Evolutionary conservation across 2,113 vertebrate genomes (phyloP), one percentile per base, ranked within the genome.

Genomic region (Bubo blakistoni): DNA sequence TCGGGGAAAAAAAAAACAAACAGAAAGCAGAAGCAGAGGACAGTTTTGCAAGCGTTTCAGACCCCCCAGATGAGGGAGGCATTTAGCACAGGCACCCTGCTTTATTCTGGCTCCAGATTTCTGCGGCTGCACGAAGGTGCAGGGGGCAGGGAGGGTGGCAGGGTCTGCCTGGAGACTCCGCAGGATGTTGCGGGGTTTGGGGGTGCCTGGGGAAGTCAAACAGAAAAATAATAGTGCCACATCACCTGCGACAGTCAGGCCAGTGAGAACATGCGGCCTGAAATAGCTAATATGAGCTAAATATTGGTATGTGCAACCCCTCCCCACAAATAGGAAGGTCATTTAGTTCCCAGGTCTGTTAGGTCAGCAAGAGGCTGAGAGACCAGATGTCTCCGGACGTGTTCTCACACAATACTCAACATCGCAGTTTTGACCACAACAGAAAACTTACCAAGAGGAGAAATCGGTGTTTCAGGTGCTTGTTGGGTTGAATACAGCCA

Each of bases 401-500:
- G 2, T 15, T 19, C 47, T 14, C 61, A 17, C 30, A 6, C 9
- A 21, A 4, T 1, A 2, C 49, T 27, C 12, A 3, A 27, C 11
- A 5, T 3, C 0, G 9, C 0, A 5, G 18, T 25, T 86, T 18
- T 36, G 13, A 22, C 17, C 21, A 7, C 20, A 36, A 26, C 10
- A 10, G 42, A 18, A 46, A n/a, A 69, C 98, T 14, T 98, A 99
- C 99, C 99, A 99, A 98, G 84, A 99, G 98, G 30, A 99, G 98
- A 96, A 99, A 99, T 52, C 99, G 97, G 90, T 99, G 99, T 49
- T 99, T 99, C 21, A 99, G 98, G 97, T 99, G 98, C 88, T 99
- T 99, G 97, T 99, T 99, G 66, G 99, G 99, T 46, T 99, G 99
- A 92, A 99, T 99, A 93, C 99, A 99, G 95, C 99, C 99, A 11